Evolutionary conservation across 2,113 vertebrate genomes (phyloP).

Genomic region (Genyomyrus donnyi): DNA sequence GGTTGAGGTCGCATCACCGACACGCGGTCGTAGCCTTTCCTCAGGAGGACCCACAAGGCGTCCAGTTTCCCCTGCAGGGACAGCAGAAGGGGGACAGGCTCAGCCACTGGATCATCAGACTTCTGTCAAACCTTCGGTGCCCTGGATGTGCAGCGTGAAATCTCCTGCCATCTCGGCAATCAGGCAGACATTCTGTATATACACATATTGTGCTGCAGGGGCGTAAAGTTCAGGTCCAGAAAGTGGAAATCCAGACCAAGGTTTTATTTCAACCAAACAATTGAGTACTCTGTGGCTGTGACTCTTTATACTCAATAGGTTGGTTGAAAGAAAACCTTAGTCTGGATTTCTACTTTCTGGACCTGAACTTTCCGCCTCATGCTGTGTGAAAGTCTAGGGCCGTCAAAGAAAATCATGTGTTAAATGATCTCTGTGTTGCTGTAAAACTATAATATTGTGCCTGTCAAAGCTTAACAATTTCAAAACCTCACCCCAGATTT

Average conservation of each 20-base stretch:
- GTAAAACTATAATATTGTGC: background rate
- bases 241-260: background rate
- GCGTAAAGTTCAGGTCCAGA: background rate
- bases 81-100: conserved; percentile 25
- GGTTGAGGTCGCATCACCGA: conserved; percentile 94
- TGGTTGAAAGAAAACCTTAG: no score
- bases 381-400: background rate
- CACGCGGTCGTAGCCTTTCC: conserved; percentile 89
- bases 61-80: conserved; percentile 82
- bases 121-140: background rate
- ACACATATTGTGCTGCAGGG: background rate
- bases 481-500: background rate
- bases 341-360: background rate
- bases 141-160: background rate
- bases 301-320: no score
- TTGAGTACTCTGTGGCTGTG: background rate
- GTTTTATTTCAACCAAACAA: background rate
- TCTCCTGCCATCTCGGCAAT: background rate
- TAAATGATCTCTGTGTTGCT: background rate
- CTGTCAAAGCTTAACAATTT: background rate
- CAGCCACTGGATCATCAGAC: background rate
- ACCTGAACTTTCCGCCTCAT: background rate
- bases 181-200: background rate
- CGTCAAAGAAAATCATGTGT: background rate
- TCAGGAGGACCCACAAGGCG: conserved; percentile 83